A percentile compares a stretch with the other conserved stretches of the same genome.
phyloP scores from a whole-genome alignment of 1,140 invertebrate genomes.

The Trachelipus rathkii region DNA sequence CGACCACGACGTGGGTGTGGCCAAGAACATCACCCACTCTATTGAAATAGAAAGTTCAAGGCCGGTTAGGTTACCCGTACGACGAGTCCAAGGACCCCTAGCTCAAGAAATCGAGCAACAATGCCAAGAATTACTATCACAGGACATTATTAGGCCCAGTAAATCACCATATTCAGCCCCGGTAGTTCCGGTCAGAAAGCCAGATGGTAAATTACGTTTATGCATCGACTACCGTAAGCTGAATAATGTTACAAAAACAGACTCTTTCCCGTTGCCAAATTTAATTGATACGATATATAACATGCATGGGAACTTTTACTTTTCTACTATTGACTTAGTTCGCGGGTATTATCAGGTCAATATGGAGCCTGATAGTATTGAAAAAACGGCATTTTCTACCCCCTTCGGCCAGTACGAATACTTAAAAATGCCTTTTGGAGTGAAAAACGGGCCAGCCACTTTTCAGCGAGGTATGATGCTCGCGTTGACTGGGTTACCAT shows the following conservation, averaged over 20 bases:
- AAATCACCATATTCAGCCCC: not conserved
- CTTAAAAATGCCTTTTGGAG: too few species aligned
- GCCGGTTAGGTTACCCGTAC: too few species aligned
- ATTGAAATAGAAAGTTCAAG: too few species aligned
- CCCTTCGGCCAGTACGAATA: too few species aligned
- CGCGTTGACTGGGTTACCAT: too few species aligned
- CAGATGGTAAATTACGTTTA: not conserved
- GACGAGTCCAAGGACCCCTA: not conserved
- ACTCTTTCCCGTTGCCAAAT: not conserved
- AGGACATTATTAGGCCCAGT: not conserved
- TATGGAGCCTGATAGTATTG: not conserved
- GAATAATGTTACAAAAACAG: not conserved
- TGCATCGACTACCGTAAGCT: not conserved
- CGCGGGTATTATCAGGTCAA: not conserved
- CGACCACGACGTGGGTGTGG: too few species aligned
- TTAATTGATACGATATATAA: conserved; percentile 3
- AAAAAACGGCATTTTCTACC: not conserved
- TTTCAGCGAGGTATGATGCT: too few species aligned
- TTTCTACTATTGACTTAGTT: not conserved
- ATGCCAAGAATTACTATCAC: not conserved
- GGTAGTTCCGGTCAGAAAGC: not conserved
- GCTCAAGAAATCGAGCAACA: not conserved
- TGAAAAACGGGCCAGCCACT: too few species aligned
- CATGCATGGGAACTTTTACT: not conserved
- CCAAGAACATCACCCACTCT: too few species aligned